A percentile compares a stretch with the other conserved stretches of the same genome.
phyloP scores from a whole-genome alignment of 2,797 vertebrate genomes.

The Oreochromis grahami region DNA sequence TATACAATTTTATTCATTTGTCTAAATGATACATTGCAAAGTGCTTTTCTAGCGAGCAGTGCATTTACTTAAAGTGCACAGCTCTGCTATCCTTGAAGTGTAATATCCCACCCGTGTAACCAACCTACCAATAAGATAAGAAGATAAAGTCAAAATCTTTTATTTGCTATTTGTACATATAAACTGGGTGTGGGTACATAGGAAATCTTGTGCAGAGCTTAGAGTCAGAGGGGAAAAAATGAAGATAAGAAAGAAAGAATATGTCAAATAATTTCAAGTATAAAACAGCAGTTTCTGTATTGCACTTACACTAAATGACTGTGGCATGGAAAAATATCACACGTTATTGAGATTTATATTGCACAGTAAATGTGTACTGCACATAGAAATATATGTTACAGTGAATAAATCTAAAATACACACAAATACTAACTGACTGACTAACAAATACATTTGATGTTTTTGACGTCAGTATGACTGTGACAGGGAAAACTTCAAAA shows the following conservation, averaged over 20 bases:
- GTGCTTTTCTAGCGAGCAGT: neutral
- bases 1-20: constrained; percentile 27
- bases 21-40: constrained; percentile 35
- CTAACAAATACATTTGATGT: neutral
- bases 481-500: neutral
- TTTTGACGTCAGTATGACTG: neutral
- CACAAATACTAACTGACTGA: neutral
- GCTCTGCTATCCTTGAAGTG: constrained; percentile 3
- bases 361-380: neutral
- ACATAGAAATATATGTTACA: neutral
- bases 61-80: neutral
- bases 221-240: neutral
- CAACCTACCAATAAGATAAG: neutral
- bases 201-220: neutral
- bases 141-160: neutral
- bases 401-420: neutral
- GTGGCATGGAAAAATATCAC: neutral
- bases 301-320: neutral
- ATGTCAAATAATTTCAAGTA: neutral
- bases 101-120: neutral
- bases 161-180: neutral
- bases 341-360: neutral
- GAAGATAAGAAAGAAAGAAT: neutral
- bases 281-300: neutral
- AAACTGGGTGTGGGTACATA: neutral